Percentiles rank a stretch among this genome's conserved stretches.
Conservation (phyloP, 2,113 vertebrate genomes). For the Atrichornis clamosus region DNA sequence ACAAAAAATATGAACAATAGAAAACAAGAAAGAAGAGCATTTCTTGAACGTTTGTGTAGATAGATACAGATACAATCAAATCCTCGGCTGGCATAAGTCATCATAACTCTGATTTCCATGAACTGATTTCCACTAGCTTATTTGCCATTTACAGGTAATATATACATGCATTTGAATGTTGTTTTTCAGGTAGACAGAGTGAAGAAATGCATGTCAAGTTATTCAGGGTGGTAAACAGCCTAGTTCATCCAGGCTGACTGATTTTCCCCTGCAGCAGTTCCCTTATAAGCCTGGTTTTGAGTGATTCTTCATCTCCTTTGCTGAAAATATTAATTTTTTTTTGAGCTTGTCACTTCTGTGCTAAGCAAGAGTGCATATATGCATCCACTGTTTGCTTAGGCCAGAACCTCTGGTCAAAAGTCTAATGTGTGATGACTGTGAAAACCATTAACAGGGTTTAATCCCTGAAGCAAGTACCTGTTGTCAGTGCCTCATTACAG, state of each 20-base stretch:
- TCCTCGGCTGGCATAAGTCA: not conserved
- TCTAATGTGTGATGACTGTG: not conserved
- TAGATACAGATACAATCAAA: not conserved
- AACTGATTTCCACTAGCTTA: not conserved
- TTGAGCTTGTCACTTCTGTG: conserved; percentile 30
- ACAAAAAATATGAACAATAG: not conserved
- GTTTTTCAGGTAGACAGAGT: conserved; percentile 47
- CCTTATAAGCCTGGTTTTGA: conserved; percentile 34
- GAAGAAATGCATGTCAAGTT: conserved; percentile 45
- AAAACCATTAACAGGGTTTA: conserved; percentile 15
- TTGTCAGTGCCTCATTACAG: not conserved
- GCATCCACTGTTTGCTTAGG: conserved; percentile 18
- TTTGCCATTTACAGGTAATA: conserved; percentile 44
- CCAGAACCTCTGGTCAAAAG: conserved; percentile 9
- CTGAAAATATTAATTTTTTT: conserved; percentile 51
- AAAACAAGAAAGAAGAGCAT: not conserved
- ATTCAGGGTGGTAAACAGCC: conserved; percentile 1
- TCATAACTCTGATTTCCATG: not conserved
- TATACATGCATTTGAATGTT: not conserved
- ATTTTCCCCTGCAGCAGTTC: conserved; percentile 51
- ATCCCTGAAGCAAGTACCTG: not conserved
- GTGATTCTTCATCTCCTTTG: conserved; percentile 62
- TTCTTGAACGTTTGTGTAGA: not conserved
- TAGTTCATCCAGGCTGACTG: conserved; percentile 50
- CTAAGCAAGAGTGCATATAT: conserved; percentile 16